Evolutionary conservation across 2,888 invertebrate species (phyloP).

Genomic region (Caenorhabditis sp.): DNA sequence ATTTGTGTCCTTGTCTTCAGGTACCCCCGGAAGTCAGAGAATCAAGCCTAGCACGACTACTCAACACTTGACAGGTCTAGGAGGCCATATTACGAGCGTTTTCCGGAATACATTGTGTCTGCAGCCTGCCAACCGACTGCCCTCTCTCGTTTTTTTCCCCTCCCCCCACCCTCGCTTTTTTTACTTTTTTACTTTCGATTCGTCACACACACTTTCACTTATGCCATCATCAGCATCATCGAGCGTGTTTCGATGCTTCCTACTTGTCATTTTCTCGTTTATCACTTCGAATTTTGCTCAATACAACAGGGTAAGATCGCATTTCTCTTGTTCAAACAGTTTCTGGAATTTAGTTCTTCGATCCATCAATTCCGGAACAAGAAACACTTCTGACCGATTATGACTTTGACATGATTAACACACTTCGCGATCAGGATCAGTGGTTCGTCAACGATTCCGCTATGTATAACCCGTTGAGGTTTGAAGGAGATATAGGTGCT

Average conservation of each 20-base stretch:
- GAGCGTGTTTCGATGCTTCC: conserved; percentile 28
- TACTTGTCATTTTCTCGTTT: conserved; percentile 5
- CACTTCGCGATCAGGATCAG: conserved; percentile 46
- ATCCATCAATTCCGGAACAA: conserved; percentile 71
- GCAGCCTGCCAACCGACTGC: conserved; percentile 28
- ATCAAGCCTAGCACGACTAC: conserved; percentile 19
- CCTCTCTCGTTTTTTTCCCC: no score
- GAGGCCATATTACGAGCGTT: conserved; percentile 48
- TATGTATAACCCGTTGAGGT: conserved; percentile 75
- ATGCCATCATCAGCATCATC: conserved; percentile 50
- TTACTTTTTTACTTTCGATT: conserved; percentile 46
- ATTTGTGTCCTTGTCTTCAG: not conserved
- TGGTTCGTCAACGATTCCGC: conserved; percentile 72
- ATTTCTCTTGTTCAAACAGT: not conserved
- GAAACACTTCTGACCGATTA: conserved; percentile 72
- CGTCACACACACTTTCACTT: conserved; percentile 58
- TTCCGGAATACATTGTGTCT: conserved; percentile 57
- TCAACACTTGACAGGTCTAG: conserved; percentile 48
- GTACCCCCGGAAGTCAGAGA: not conserved
- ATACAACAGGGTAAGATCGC: conserved; percentile 26
- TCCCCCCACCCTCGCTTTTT: conserved; percentile 13
- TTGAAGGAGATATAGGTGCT: conserved; percentile 78
- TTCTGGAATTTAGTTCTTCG: conserved; percentile 72
- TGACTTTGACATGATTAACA: conserved; percentile 68
- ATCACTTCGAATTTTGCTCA: conserved; percentile 18